Evolutionary conservation across 2,888 invertebrate genomes (phyloP), one percentile per base, ranked within the genome.

Genomic region (Halictus quadricinctus): DNA sequence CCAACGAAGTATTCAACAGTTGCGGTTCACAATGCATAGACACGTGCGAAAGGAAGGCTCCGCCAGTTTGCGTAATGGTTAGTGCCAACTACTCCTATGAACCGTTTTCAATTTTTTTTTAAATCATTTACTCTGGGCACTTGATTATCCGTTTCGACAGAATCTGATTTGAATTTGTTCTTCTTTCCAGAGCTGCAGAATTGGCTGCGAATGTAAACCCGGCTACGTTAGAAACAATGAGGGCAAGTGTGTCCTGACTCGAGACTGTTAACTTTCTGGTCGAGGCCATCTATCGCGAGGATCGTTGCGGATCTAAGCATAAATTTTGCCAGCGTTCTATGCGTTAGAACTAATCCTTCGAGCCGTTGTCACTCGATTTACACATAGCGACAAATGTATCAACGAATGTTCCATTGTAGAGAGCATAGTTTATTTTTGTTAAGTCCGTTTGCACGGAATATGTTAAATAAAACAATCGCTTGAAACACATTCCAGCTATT

Each of bases 191-290:
- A 48, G 46, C 29, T 90, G 90, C 66, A 1, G 25, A 0, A 29
- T 76, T 2, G 89, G 87, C 1, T 90, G 90, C 29, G 76, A 87
- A 6, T 90, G 90, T 64, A 87, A 84, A 70, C 4, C 60, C 13
- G 90, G 87, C 75, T 88, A 43, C 73, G 72, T 87, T 41, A 88
- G 84, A 46, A 87, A 90, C 75, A 78, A 0, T 0, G 72, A 81
- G 3, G 50, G 58, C 5, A 15, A 84, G 43, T 90, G 87, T 8
- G 87, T 90, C 15, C 76, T 87, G 0, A 83, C 83, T 5, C 72
- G 70, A 0, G 76, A 89, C 29, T 88, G 87, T 69, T 79, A 72
- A 60, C 3, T 8, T 15, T 13, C 29, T 8, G 18, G 8, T 8
- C 36, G 4, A 66, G 36, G 13, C 8, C 18, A n/a, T 25, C 60